These are phyloP conservation scores for Cydia amplana DNA, from an alignment of 1,140 invertebrate species.

Conservation along the genomic window DNA sequence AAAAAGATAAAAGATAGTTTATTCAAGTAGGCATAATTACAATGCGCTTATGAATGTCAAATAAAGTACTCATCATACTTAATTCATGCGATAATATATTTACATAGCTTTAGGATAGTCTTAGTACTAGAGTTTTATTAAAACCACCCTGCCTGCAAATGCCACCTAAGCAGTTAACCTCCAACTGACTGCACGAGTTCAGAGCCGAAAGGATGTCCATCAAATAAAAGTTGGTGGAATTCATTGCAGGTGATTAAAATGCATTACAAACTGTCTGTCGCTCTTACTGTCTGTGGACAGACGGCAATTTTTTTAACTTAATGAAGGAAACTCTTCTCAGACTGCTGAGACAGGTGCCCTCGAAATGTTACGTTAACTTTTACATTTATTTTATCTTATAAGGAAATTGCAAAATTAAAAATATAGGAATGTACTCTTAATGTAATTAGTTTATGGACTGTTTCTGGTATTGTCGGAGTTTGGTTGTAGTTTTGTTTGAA, in stretches of 20 bases:
- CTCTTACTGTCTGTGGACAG: not conserved
- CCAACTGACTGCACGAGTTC: too few species aligned
- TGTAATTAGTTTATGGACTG: conserved; percentile 19
- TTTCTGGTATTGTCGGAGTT: not conserved
- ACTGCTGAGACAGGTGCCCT: conserved; percentile 10
- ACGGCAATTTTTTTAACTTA: conserved; percentile 32
- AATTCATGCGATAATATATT: too few species aligned
- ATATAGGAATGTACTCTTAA: not conserved
- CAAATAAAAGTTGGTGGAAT: too few species aligned
- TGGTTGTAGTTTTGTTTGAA: not conserved
- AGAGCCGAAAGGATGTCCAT: too few species aligned
- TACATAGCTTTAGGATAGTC: too few species aligned
- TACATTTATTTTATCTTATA: conserved; percentile 6
- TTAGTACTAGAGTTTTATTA: too few species aligned
- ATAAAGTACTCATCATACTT: too few species aligned
- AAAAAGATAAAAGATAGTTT: too few species aligned
- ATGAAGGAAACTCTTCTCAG: conserved; percentile 24
- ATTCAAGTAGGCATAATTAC: too few species aligned
- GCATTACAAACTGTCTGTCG: not conserved
- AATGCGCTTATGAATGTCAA: too few species aligned
- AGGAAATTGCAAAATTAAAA: not conserved
- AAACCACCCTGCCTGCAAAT: too few species aligned
- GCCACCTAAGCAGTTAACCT: too few species aligned
- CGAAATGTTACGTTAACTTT: conserved; percentile 1
- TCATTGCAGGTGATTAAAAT: not conserved